These are phyloP conservation scores for Microctenopoma stevenorrisi DNA, from an alignment of 2,797 vertebrate species.

Conservation along the genomic window DNA sequence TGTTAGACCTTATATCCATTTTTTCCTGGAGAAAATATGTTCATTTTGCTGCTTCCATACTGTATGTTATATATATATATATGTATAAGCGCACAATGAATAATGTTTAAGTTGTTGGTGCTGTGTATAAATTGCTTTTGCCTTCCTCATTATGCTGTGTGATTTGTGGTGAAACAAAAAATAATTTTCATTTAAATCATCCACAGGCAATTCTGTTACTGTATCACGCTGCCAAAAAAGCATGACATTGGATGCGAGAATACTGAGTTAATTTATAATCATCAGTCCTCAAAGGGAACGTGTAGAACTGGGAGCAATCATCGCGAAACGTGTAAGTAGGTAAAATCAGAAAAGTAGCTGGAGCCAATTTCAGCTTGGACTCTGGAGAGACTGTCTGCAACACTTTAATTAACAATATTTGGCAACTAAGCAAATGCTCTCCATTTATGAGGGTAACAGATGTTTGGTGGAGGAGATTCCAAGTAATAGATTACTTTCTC, in stretches of 20 bases:
- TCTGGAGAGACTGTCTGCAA: constrained; percentile 50
- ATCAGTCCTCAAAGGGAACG: constrained; percentile 56
- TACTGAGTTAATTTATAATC: constrained; percentile 69
- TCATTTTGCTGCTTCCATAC: constrained; percentile 42
- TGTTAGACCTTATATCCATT: constrained; percentile 58
- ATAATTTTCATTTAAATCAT: constrained; percentile 58
- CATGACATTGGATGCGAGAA: constrained; percentile 37
- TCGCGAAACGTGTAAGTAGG: constrained; percentile 54
- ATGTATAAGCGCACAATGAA: constrained; percentile 42
- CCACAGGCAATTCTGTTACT: constrained; percentile 56
- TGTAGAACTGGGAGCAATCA: constrained; percentile 44
- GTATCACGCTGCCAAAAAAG: constrained; percentile 43
- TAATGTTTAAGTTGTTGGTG: constrained; percentile 51
- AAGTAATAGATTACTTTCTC: constrained; percentile 45
- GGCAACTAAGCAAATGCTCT: constrained; percentile 43
- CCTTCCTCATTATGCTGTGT: constrained; percentile 48
- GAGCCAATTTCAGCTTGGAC: constrained; percentile 60
- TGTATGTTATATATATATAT: constrained; percentile 50
- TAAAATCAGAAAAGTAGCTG: constrained; percentile 52
- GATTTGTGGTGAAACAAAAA: constrained; percentile 48
- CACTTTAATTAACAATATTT: constrained; percentile 72
- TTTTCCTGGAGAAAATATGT: constrained; percentile 41
- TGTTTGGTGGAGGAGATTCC: constrained; percentile 38
- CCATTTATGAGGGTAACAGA: constrained; percentile 42
- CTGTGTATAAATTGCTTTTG: constrained; percentile 49